Evolutionary conservation across 2,113 vertebrate genomes (phyloP), one percentile per base, ranked within the genome.

Genomic region (Lasiurus borealis): DNA sequence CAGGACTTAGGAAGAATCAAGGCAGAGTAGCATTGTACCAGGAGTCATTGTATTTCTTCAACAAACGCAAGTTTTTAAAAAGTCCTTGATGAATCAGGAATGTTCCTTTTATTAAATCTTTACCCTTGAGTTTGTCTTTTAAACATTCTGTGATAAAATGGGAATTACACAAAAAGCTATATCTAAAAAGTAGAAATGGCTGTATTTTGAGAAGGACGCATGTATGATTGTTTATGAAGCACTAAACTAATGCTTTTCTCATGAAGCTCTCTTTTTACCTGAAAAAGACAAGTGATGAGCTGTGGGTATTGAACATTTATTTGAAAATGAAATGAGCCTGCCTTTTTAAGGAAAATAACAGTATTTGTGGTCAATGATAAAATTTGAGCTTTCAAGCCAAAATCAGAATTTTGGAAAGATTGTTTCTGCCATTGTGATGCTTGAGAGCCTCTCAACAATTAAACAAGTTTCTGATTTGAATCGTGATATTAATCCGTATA

Each of bases 301-400:
- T 18, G 6, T 85, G 46, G 62, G 8, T 80, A 5, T 68, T 93
- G 54, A 62, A 15, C 23, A 73, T 76, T 95, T 78, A 34, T 16
- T 25, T 21, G 48, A 85, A 62, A 91, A 46, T 66, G 77, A 85
- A 40, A 23, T 29, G 54, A 94, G 11, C 68, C 52, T 91, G 27
- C 66, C 36, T 48, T 16, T 95, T 71, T 44, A 72, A 84, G 52
- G 52, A 93, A 84, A 72, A 71, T n/a, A 94, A n/a, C 81, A 9
- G 7, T 87, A 25, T 77, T 93, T 77, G 16, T 95, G 57, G 59
- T 59, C 77, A 80, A 1, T 48, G 81, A 90, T 93, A 75, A 77
- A 90, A 59, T 68, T 36, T 75, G 80, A 89, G n/a, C 36, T 77
- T 97, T 64, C 34, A 90, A 44, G 36, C 44, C 88, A 64, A 90